phyloP scores from a whole-genome alignment of 2,888 invertebrate genomes.

The Actias luna region DNA sequence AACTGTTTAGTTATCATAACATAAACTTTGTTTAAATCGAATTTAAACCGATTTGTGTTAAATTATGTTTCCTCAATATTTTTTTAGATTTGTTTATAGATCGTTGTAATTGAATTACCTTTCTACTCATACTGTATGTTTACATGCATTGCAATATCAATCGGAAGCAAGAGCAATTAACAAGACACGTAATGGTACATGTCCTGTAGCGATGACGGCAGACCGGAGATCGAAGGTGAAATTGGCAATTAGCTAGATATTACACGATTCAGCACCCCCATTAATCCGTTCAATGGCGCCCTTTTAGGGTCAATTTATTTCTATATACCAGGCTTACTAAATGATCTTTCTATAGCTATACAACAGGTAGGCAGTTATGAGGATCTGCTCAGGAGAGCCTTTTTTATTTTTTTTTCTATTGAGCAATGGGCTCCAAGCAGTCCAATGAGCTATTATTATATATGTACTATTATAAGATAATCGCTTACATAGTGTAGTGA shows the following conservation, averaged over 20 bases:
- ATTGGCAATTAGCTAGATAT: slow-evolving; percentile 73
- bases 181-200: slow-evolving; percentile 46
- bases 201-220: slow-evolving; percentile 41
- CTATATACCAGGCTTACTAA: not conserved
- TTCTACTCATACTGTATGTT: not conserved
- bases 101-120: not conserved
- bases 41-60: too few species aligned
- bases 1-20: too few species aligned
- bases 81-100: not conserved
- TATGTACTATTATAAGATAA: too few species aligned
- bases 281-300: slow-evolving; percentile 31
- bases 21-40: too few species aligned
- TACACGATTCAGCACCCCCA: slow-evolving; percentile 40
- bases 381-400: too few species aligned
- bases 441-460: too few species aligned
- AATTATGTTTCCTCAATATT: too few species aligned
- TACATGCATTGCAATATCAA: slow-evolving; percentile 33
- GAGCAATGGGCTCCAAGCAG: too few species aligned
- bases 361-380: slow-evolving; percentile 5
- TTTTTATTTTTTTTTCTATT: too few species aligned
- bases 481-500: too few species aligned
- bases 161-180: slow-evolving; percentile 47
- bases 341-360: not conserved
- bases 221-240: slow-evolving; percentile 71
- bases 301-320: not conserved